A percentile compares a stretch with the other conserved stretches of the same genome.
These are phyloP conservation scores for Accipiter cooperii DNA, from an alignment of 2,113 vertebrate species.

Conservation along the genomic window DNA sequence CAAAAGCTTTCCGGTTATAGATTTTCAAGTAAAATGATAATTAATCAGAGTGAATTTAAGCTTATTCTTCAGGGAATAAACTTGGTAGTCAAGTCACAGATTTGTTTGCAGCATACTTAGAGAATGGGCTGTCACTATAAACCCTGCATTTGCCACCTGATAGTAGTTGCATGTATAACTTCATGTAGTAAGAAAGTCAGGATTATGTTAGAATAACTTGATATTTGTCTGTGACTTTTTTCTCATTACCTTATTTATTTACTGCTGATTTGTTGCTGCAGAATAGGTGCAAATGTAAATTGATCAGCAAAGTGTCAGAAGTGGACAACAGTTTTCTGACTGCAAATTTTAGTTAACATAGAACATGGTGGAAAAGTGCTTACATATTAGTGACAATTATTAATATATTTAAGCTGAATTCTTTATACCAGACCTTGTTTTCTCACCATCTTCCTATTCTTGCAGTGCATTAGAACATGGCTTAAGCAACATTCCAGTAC, in stretches of 20 bases:
- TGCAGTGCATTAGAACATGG: slow-evolving; percentile 86
- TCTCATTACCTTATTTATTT: background rate
- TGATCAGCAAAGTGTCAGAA: background rate
- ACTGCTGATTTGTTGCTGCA: too few species aligned
- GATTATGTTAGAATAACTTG: background rate
- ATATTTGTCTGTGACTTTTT: background rate
- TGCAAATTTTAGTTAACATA: background rate
- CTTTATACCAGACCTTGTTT: too few species aligned
- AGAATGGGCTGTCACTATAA: background rate
- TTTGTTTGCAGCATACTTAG: background rate
- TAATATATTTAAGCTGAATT: background rate
- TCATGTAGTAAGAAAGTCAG: background rate
- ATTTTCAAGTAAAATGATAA: background rate
- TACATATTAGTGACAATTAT: accelerated
- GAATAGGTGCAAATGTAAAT: background rate
- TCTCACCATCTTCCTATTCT: background rate
- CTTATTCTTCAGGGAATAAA: background rate
- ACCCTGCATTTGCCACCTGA: background rate
- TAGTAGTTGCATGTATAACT: accelerated
- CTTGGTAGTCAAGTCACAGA: background rate
- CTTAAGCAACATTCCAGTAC: slow-evolving; percentile 80
- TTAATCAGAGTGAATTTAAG: background rate
- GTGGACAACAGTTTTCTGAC: background rate
- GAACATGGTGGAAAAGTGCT: accelerated
- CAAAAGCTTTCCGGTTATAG: background rate